Evolutionary conservation across 2,888 invertebrate species (phyloP).

Genomic region (Dicycla oo): DNA sequence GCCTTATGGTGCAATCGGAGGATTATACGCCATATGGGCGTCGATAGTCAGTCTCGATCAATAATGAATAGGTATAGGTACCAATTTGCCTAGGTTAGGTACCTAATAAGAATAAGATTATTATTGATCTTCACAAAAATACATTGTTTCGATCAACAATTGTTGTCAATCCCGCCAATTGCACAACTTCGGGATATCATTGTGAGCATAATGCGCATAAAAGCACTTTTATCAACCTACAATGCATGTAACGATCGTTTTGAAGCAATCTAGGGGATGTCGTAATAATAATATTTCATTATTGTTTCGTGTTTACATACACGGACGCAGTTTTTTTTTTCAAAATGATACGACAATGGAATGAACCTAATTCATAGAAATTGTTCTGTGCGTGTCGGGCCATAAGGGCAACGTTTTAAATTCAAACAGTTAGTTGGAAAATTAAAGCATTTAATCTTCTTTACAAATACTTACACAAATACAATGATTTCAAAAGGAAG

Average conservation of each 20-base stretch:
- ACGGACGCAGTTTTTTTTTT: slow-evolving; percentile 70
- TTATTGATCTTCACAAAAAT: not conserved
- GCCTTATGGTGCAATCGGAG: no score
- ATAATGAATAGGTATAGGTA: no score
- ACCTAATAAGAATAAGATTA: not conserved
- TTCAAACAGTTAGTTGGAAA: not conserved
- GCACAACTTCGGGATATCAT: slow-evolving; percentile 14
- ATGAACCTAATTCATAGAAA: slow-evolving; percentile 70
- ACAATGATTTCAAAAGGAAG: no score
- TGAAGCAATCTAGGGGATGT: slow-evolving; percentile 36
- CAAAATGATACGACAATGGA: slow-evolving; percentile 70
- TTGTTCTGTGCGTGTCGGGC: slow-evolving; percentile 53
- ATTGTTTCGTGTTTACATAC: slow-evolving; percentile 71
- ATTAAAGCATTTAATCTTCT: no score
- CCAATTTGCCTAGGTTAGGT: no score
- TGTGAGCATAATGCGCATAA: slow-evolving; percentile 29
- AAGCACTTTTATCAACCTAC: slow-evolving; percentile 27
- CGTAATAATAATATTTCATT: slow-evolving; percentile 55
- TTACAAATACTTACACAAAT: no score
- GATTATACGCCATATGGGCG: no score
- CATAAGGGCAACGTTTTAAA: slow-evolving; percentile 23
- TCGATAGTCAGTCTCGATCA: no score
- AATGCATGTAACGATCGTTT: slow-evolving; percentile 47
- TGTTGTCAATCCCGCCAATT: slow-evolving; percentile 24
- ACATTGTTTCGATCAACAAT: slow-evolving; percentile 2